phyloP scores from a whole-genome alignment of 2,113 vertebrate genomes.

The Pelmatolapia mariae region DNA sequence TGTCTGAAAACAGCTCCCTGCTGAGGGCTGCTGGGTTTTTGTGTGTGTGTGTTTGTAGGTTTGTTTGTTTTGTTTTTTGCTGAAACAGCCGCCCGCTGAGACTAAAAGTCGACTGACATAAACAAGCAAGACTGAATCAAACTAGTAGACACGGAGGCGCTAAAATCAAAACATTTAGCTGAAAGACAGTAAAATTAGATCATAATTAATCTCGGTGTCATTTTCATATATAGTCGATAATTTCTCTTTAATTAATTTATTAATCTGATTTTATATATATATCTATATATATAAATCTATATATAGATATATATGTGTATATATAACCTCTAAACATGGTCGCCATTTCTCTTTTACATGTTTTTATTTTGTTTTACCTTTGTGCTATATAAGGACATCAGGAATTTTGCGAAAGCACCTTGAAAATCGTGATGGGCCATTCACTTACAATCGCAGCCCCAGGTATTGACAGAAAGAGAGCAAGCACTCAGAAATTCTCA shows the following conservation, averaged over 20 bases:
- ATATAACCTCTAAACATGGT: not conserved
- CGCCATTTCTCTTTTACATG: not conserved
- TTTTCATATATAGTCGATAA: not conserved
- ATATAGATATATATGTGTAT: rapidly evolving
- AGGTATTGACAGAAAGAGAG: constrained; percentile 63
- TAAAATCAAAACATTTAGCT: not conserved
- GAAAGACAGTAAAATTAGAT: not conserved
- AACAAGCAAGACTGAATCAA: not conserved
- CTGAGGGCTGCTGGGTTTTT: not conserved
- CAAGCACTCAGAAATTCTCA: constrained; percentile 36
- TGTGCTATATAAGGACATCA: not conserved
- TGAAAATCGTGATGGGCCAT: not conserved
- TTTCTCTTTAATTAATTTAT: not conserved
- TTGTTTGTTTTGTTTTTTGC: not conserved
- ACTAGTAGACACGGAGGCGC: not conserved
- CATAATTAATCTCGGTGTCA: not conserved
- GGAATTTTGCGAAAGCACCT: not conserved
- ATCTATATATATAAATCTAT: not conserved
- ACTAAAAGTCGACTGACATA: not conserved
- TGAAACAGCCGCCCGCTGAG: not conserved
- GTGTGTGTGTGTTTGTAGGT: not conserved
- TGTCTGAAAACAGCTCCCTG: not conserved
- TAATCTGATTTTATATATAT: not conserved
- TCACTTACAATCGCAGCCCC: constrained; percentile 33
- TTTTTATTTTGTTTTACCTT: not conserved